Evolutionary conservation across 1,140 invertebrate species (phyloP).

Genomic region (Drosophila rufa): DNA sequence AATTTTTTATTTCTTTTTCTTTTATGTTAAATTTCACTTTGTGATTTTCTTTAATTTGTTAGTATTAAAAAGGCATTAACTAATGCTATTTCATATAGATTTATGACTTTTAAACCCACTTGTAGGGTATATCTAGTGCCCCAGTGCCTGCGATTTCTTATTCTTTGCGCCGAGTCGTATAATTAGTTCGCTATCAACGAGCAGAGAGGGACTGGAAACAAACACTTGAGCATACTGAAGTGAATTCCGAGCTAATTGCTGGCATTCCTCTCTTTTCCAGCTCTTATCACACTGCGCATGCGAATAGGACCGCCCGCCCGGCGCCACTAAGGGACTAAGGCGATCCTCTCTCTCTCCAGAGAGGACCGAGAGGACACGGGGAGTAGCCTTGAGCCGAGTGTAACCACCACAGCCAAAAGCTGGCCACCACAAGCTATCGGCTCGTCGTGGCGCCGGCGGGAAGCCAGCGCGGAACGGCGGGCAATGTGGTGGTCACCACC

Average conservation of each 20-base stretch:
- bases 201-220: neutral
- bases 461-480: conserved; percentile 53
- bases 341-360: neutral
- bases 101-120: neutral
- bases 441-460: conserved; percentile 69
- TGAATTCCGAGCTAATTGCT: neutral
- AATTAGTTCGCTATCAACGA: conserved; percentile 17
- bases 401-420: conserved; percentile 36
- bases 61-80: too few species aligned
- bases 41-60: too few species aligned
- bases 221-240: neutral
- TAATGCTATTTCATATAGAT: too few species aligned
- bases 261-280: neutral
- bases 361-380: conserved; percentile 2
- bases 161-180: neutral
- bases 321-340: conserved; percentile 14
- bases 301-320: conserved; percentile 28
- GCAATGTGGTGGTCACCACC: conserved; percentile 57
- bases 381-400: conserved; percentile 1
- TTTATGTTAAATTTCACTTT: too few species aligned
- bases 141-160: neutral
- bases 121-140: neutral
- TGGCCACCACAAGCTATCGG: conserved; percentile 79
- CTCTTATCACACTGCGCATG: conserved; percentile 51
- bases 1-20: too few species aligned